phyloP scores from a whole-genome alignment of 2,797 vertebrate species.

The Semaprochilodus insignis region DNA sequence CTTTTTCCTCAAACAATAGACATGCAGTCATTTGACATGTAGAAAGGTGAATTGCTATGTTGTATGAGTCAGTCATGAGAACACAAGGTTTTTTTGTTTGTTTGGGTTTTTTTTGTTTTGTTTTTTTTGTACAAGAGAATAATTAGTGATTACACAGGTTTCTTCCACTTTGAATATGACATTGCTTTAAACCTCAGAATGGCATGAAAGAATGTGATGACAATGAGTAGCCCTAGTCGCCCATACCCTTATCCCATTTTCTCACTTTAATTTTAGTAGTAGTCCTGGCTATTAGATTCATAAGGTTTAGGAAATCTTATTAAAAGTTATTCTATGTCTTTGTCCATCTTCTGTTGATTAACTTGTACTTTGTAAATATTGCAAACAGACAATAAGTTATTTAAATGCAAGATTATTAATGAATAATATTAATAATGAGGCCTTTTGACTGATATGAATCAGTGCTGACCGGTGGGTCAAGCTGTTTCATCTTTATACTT shows the following conservation, averaged over 20 bases:
- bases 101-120: no score
- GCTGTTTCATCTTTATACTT: conserved; percentile 68
- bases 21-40: conserved; percentile 48
- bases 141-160: conserved; percentile 51
- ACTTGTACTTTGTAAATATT: conserved; percentile 75
- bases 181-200: conserved; percentile 75
- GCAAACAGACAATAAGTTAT: conserved; percentile 73
- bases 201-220: conserved; percentile 25
- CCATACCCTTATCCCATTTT: neutral
- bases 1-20: conserved; percentile 57
- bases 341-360: conserved; percentile 40
- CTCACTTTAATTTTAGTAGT: neutral
- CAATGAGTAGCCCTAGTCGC: conserved; percentile 3
- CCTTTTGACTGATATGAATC: conserved; percentile 58
- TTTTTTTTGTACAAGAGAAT: conserved; percentile 50
- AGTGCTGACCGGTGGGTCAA: conserved; percentile 59
- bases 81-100: conserved; percentile 53
- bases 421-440: conserved; percentile 38
- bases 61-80: conserved; percentile 62
- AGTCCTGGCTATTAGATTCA: conserved; percentile 31
- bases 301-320: conserved; percentile 62
- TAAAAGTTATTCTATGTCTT: conserved; percentile 65
- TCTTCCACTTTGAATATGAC: conserved; percentile 56
- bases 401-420: conserved; percentile 59
- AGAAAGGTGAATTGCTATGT: conserved; percentile 66